Base-by-base conservation (phyloP, 2,888 invertebrate species). In the Drosophila mercatorum region DNA sequence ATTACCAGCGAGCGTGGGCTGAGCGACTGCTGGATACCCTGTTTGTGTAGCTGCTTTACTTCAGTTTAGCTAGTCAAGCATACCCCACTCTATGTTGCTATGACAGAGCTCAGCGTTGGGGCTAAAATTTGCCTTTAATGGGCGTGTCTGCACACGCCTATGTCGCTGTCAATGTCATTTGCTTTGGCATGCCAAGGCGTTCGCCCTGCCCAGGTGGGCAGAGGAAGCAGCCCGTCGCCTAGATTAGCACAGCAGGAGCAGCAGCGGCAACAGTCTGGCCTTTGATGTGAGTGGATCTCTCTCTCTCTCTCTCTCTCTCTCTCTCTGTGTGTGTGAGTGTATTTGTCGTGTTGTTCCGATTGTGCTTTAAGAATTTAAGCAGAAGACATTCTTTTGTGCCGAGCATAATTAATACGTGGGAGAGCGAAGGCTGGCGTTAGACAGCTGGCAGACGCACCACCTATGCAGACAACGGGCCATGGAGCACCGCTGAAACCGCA, bases 361-460 rank as follows among this genome's bases (percentile, higher is more conserved):
- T 52, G 36, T 2, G 47, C 62, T 65, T 62, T 34, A 41, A 47
- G 60, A 41, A 64, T 56, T 63, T 43, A 53, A 64, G 59, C 10
- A 22, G 17, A 11, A 14, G 17, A 7, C 12, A 11, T 46, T 26
- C 38, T 14, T 59, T 12, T 47, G 51, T 43, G 31, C 17, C 8
- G 22, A 44, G 40, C 55, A 68, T 80, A 84, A 80, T 84, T 84
- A 81, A 81, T 81, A 80, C 75, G 65, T 71, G 31, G 26, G 44
- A 22, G 28, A 22, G 26, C n/a, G 31, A 17, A 38, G n/a, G 6
- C 38, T 8, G 17, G 10, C 17, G 59, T 55, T 36, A 70, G 66
- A 75, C 63, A 52, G 52, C 68, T n/a, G 70, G 28, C 41, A 78
- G 83, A 77, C 67, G 36, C 62, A 66, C 26, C 46, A 63, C 34